Percentiles rank a stretch among this genome's conserved stretches.
Conservation (phyloP, 30 jellyfish, hydroid and myxozoan species). For the Calvadosia cruxmelitensis region DNA sequence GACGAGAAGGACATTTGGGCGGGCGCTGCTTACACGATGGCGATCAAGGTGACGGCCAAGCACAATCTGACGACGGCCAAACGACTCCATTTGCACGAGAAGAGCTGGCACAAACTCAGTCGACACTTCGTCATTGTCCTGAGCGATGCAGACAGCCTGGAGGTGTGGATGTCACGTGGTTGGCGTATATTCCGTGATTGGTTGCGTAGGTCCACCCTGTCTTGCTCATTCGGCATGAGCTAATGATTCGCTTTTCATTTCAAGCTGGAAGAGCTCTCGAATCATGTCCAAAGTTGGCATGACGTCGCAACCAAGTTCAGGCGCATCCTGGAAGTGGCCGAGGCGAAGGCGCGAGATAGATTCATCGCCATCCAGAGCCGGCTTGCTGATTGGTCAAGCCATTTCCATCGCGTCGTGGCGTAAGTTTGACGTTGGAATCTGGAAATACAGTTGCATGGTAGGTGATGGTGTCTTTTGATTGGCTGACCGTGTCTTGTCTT, state of each 20-base stretch:
- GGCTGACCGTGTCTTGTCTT: too few species aligned
- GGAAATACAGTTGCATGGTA: too few species aligned
- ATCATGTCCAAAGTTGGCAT: constrained; percentile 60
- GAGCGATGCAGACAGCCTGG: constrained; percentile 39
- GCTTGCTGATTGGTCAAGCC: constrained; percentile 44
- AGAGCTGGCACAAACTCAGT: constrained; percentile 71
- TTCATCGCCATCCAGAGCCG: constrained; percentile 11
- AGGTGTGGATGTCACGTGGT: constrained; percentile 12
- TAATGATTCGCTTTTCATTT: neutral
- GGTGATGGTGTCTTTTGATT: too few species aligned
- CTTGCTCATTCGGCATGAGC: neutral
- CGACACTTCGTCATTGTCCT: constrained; percentile 40
- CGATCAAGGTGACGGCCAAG: constrained; percentile 59
- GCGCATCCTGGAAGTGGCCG: constrained; percentile 17
- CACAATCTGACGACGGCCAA: constrained; percentile 61
- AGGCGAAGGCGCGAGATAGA: constrained; percentile 35
- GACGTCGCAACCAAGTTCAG: constrained; percentile 38
- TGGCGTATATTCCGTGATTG: too few species aligned
- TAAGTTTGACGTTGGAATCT: constrained; percentile 17
- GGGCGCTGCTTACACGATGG: constrained; percentile 58
- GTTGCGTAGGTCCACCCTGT: too few species aligned
- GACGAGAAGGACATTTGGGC: constrained; percentile 91
- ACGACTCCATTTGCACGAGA: constrained; percentile 72
- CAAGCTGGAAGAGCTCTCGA: constrained; percentile 46
- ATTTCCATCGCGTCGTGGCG: constrained; percentile 52